Evolutionary conservation across 2,113 vertebrate species (phyloP), one percentile per base, ranked within the genome.

Genomic region (Regulus satrapa): DNA sequence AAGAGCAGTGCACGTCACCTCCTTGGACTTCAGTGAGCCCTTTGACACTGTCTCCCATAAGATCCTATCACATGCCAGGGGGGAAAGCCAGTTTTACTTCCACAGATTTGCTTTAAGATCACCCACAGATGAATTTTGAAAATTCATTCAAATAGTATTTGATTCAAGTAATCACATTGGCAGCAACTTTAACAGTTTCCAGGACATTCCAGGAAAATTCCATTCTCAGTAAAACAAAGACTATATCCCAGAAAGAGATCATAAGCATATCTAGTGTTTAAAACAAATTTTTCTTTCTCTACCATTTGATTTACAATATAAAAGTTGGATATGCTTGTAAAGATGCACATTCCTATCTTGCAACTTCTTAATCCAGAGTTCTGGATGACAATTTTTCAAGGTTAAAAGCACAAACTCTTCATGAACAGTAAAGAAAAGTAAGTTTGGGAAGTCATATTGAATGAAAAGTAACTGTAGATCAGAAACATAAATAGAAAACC

Each of bases 1-100:
- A 8, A 85, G 20, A 51, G 18, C 17, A 1, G 2, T 15, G 15
- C 5, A 36, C 0, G 0, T n/a, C 18, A 18, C 43, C 29, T 32
- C 23, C 19, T 36, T 32, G 14, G 45, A 73, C 36, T 54, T 88
- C 62, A 80, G 38, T 9, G 54, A 76, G 16, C 14, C 23, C 49
- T 67, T 34, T 63, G 28, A 52, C n/a, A 24, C 7, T 18, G 17
- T 46, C 13, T 69, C n/a, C 40, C 2, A 0, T 19, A 56, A 55
- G 51, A 66, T 34, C 15, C 29, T 51, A 49, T 31, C 48, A 56
- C 6, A 76, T 14, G 25, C 17, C 82, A 72, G 18, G 18, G 36
- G 7, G 7, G 1, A 87, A 89, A 81, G 23, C 7, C 43, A 63
- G 10, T 21, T 63, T 31, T 66, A 54, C 4, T 77, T 84, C 26